These are phyloP conservation scores for Philhelius pedissequus DNA, from an alignment of 2,888 invertebrate species.

Conservation along the genomic window DNA sequence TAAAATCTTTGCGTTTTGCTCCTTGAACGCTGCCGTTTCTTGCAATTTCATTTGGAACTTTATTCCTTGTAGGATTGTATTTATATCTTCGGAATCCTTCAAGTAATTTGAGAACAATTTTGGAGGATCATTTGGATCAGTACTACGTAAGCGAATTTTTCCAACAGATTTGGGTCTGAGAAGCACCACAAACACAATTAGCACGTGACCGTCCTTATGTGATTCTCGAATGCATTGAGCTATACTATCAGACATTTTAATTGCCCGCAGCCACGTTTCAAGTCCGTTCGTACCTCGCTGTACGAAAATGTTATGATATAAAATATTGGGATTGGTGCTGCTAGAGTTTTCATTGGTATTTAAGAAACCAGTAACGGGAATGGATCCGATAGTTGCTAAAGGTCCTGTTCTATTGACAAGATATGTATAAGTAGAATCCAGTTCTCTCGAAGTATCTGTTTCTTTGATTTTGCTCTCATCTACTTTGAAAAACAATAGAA, in stretches of 20 bases:
- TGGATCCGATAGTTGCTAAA: constrained; percentile 71
- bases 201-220: constrained; percentile 71
- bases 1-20: too few species aligned
- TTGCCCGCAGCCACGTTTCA: too few species aligned
- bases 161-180: constrained; percentile 81
- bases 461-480: too few species aligned
- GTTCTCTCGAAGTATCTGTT: constrained; percentile 51
- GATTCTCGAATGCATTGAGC: constrained; percentile 36
- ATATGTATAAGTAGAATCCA: constrained; percentile 75
- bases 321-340: constrained; percentile 79
- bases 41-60: too few species aligned
- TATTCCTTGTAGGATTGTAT: too few species aligned
- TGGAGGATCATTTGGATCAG: constrained; percentile 82
- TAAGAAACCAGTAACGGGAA: constrained; percentile 80
- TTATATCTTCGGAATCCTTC: too few species aligned
- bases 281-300: constrained; percentile 29
- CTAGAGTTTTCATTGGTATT: constrained; percentile 78
- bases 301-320: constrained; percentile 77
- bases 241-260: too few species aligned
- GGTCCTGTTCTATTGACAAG: constrained; percentile 71
- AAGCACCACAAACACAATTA: constrained; percentile 79
- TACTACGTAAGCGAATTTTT: constrained; percentile 80
- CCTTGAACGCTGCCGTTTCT: too few species aligned
- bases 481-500: constrained; percentile 72
- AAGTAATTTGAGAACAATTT: constrained; percentile 84